Conservation (phyloP, 2,888 invertebrate species). For the Rosalia funebris region DNA sequence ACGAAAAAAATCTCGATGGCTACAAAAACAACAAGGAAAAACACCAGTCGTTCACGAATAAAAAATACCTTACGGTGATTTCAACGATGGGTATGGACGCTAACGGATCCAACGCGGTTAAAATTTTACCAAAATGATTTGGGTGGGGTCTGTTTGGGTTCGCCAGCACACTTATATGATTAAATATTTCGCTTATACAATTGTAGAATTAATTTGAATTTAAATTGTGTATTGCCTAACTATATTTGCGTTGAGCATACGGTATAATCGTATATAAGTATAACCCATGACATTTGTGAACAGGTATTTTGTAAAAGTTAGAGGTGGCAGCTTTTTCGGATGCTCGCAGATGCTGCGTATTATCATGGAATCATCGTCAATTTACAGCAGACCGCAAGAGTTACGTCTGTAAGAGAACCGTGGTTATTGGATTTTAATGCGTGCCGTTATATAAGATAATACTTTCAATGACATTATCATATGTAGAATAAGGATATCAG, state of each 20-base stretch:
- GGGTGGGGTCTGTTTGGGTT: no score
- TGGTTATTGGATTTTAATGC: background rate
- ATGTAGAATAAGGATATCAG: background rate
- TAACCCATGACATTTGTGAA: conserved; percentile 20
- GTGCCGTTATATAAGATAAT: background rate
- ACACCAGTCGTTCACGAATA: background rate
- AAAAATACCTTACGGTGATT: no score
- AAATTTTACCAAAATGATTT: no score
- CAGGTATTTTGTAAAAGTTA: conserved; percentile 21
- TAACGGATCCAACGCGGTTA: no score
- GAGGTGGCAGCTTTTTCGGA: background rate
- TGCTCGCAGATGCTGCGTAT: background rate
- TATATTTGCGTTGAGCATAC: background rate
- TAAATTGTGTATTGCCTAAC: background rate
- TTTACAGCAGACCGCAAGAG: background rate
- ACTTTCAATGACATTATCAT: background rate
- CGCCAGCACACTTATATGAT: no score
- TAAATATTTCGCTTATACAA: no score
- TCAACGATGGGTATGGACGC: no score
- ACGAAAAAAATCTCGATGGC: conserved; percentile 1
- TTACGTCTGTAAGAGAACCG: background rate
- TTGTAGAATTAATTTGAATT: background rate
- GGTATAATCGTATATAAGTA: background rate
- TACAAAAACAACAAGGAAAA: background rate
- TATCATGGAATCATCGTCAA: background rate